Evolutionary conservation across 2,797 vertebrate species (phyloP).

Genomic region (Pelobates cultripes): DNA sequence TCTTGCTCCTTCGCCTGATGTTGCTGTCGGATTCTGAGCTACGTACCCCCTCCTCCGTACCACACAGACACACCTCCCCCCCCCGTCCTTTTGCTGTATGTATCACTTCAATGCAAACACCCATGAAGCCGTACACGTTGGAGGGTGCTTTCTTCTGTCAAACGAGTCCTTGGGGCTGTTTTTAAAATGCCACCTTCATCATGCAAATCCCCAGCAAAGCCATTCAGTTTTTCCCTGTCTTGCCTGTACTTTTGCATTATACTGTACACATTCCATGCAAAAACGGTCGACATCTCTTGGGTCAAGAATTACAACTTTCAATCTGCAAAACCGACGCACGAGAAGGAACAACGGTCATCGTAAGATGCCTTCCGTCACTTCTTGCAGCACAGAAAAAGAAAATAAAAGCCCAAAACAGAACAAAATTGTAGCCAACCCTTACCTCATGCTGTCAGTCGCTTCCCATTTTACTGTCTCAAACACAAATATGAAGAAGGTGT

Average conservation of each 20-base stretch:
- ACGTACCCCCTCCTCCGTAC: not conserved
- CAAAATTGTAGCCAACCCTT: conserved; percentile 10
- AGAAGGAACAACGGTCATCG: not conserved
- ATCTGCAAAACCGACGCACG: not conserved
- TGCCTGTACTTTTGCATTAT: no score
- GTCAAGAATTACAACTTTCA: not conserved
- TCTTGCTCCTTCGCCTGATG: not conserved
- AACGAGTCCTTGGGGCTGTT: no score
- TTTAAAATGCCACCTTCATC: no score
- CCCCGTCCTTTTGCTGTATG: not conserved
- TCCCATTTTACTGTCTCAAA: conserved; percentile 15
- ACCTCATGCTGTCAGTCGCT: conserved; percentile 32
- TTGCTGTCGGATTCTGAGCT: not conserved
- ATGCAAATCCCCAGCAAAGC: no score
- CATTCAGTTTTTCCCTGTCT: no score
- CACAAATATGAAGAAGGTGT: not conserved
- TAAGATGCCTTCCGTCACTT: no score
- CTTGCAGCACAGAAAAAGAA: not conserved
- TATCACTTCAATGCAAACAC: conserved; percentile 2
- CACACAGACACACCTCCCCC: not conserved
- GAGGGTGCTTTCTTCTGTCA: not conserved
- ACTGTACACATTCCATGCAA: not conserved
- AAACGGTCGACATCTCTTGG: not conserved
- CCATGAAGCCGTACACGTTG: conserved; percentile 1
- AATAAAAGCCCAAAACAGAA: not conserved